These are phyloP conservation scores for Physeter macrocephalus DNA, from an alignment of 2,113 vertebrate genomes.

Conservation along the genomic window DNA sequence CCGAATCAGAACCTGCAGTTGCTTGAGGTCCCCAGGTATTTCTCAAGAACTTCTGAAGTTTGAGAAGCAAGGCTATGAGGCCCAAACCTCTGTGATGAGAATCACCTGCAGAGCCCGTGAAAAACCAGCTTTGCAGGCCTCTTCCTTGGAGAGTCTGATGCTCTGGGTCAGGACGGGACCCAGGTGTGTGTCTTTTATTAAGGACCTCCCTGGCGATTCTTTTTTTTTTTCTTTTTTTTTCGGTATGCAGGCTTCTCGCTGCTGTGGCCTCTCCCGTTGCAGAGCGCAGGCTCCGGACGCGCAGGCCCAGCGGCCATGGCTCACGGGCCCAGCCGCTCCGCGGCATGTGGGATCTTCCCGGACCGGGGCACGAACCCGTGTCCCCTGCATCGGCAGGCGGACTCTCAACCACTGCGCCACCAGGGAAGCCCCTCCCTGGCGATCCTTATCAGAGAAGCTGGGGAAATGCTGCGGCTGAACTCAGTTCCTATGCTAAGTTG, in stretches of 20 bases:
- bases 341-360: too few species aligned
- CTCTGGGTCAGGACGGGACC: background rate
- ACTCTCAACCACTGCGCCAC: too few species aligned
- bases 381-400: too few species aligned
- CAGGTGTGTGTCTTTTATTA: background rate
- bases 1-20: background rate
- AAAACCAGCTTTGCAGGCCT: background rate
- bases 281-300: too few species aligned
- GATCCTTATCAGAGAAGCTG: background rate
- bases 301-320: too few species aligned
- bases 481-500: background rate
- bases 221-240: too few species aligned
- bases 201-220: background rate
- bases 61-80: background rate
- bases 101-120: background rate
- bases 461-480: background rate
- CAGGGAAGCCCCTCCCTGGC: too few species aligned
- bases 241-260: too few species aligned
- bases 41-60: background rate
- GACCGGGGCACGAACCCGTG: too few species aligned
- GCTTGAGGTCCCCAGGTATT: background rate
- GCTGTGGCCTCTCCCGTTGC: too few species aligned
- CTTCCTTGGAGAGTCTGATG: background rate
- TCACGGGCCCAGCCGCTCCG: too few species aligned
- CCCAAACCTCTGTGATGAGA: background rate